phyloP scores from a whole-genome alignment of 2,888 invertebrate species.

The Macaria liturata region DNA sequence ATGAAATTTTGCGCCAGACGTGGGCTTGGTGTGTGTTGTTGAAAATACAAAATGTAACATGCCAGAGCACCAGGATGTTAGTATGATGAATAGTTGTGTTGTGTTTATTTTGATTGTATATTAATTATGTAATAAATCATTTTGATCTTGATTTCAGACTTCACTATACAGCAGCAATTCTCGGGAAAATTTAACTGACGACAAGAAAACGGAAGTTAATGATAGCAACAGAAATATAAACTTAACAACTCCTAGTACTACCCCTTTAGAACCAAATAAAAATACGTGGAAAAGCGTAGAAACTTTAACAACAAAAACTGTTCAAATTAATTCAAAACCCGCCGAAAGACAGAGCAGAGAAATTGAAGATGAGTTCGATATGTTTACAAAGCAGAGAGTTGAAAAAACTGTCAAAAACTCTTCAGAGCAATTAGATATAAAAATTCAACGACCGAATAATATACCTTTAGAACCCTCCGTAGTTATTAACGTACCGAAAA shows the following conservation, averaged over 20 bases:
- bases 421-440: constrained; percentile 62
- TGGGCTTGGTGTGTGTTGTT: too few species aligned
- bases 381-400: constrained; percentile 73
- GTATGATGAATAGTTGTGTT: too few species aligned
- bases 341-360: constrained; percentile 41
- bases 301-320: constrained; percentile 40
- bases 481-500: constrained; percentile 58
- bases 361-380: constrained; percentile 76
- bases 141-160: constrained; percentile 47
- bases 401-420: constrained; percentile 48
- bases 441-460: constrained; percentile 43
- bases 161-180: constrained; percentile 67
- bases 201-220: constrained; percentile 46
- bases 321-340: not conserved
- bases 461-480: constrained; percentile 59
- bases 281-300: constrained; percentile 60
- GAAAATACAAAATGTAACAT: too few species aligned
- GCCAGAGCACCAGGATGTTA: too few species aligned
- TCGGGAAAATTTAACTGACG: constrained; percentile 56
- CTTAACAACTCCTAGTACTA: constrained; percentile 55
- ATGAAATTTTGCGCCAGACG: too few species aligned
- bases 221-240: constrained; percentile 41
- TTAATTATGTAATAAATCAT: too few species aligned
- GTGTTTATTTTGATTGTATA: too few species aligned
- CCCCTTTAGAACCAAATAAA: constrained; percentile 68